A percentile compares a stretch with the other conserved stretches of the same genome.
Conservation (phyloP, 2,113 vertebrate genomes). For the Cinclus cinclus region DNA sequence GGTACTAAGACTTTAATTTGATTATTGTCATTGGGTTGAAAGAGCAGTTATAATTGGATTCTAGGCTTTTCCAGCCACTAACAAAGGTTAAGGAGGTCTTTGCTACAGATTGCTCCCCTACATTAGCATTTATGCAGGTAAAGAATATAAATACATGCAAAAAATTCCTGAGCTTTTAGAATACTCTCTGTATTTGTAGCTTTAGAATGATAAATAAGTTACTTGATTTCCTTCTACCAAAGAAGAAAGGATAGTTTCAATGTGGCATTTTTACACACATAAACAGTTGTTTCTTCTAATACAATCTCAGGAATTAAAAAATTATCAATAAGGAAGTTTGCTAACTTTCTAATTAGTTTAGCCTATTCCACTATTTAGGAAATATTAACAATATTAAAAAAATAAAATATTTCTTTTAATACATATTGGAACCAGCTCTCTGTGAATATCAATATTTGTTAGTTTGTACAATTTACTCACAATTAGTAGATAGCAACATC, state of each 20-base stretch:
- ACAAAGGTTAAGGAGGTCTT: neutral
- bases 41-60: neutral
- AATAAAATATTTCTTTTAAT: neutral
- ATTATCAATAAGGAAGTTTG: neutral
- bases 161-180: neutral
- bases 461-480: neutral
- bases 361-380: neutral
- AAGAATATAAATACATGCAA: neutral
- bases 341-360: neutral
- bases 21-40: neutral
- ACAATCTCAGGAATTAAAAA: neutral
- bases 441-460: neutral
- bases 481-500: neutral
- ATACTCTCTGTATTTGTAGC: neutral
- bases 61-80: neutral
- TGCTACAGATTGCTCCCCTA: neutral
- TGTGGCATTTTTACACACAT: neutral
- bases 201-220: neutral
- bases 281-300: neutral
- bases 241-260: neutral
- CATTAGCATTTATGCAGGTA: neutral
- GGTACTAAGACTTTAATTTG: neutral
- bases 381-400: neutral
- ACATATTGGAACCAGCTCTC: neutral
- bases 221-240: neutral